Base-by-base conservation (phyloP, 2,888 invertebrate genomes). In the Lochmaea capreae region DNA sequence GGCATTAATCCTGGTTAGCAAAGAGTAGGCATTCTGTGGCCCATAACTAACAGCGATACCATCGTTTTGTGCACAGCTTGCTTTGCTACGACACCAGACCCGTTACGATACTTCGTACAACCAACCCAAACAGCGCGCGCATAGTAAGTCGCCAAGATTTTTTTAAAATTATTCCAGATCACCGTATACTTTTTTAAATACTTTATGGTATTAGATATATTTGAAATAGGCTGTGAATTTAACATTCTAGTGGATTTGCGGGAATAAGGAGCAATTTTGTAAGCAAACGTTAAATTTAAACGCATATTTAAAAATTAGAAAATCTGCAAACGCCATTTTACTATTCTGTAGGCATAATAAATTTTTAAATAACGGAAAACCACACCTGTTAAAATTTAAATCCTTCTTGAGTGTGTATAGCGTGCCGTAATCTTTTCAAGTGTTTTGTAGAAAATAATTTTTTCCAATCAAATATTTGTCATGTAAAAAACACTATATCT, bases 41-140 rank as follows among this genome's bases (percentile, higher is more conserved):
- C 84, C 85, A 86, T 86, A 86, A 86, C 86, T 86, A 86, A 86
- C 85, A 76, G 75, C 78, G 86, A 86, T 86, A 85, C 81, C 81
- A 86, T 86, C 86, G 77, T 75, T 79, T 79, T 81, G 78, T 78
- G 79, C 79, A 78, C 79, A 76, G 80, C 81, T 78, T 78, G 80
- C 80, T 78, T 78, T 78, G 81, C 75, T 74, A 79, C 81, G 75
- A 79, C 78, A 81, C 75, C 79, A 79, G 75, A 75, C 82, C 83
- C 83, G 82, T 83, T 83, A 83, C 78, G 76, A 76, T 72, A 76
- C 75, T 76, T 67, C 58, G 72, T 75, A 77, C 77, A 75, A 73
- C 75, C 73, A 69, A 78, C 46, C 14, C 33, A 14, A 46, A 46
- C 14, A 46, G 46, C 14, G 46, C 46, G 46, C 12, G 77, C 75